phyloP scores from a whole-genome alignment of 2,797 vertebrate genomes.

The Avahi laniger region DNA sequence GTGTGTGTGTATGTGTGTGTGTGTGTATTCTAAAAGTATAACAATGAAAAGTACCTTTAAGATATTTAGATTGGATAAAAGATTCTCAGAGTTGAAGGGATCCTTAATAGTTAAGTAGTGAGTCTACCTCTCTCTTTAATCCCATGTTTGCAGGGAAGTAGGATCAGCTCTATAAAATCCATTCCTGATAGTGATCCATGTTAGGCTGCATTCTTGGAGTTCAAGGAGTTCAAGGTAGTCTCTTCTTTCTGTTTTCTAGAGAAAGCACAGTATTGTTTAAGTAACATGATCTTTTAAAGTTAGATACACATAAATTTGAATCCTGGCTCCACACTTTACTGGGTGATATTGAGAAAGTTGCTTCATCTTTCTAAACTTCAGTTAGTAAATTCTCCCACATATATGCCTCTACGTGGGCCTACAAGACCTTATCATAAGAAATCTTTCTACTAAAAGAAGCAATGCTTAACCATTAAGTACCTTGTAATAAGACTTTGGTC shows the following conservation, averaged over 20 bases:
- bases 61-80: not conserved
- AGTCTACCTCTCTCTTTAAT: constrained; percentile 1
- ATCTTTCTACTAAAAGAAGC: not conserved
- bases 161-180: not conserved
- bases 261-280: not conserved
- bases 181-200: not conserved
- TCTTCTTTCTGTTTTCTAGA: not conserved
- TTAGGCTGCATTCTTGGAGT: not conserved
- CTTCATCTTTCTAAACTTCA: not conserved
- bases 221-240: not conserved
- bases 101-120: not conserved
- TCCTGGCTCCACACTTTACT: not conserved
- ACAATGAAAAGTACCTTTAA: not conserved
- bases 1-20: not conserved
- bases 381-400: not conserved
- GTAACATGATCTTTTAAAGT: not conserved
- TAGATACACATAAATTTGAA: not conserved
- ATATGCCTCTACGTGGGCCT: not conserved
- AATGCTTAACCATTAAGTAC: not conserved
- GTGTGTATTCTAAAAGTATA: not conserved
- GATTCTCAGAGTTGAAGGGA: not conserved
- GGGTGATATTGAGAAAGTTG: not conserved
- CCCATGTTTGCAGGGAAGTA: not conserved
- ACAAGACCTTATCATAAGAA: not conserved
- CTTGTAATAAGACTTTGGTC: not conserved